Evolutionary conservation across 2,888 invertebrate species (phyloP).

Genomic region (Fragum fragum): DNA sequence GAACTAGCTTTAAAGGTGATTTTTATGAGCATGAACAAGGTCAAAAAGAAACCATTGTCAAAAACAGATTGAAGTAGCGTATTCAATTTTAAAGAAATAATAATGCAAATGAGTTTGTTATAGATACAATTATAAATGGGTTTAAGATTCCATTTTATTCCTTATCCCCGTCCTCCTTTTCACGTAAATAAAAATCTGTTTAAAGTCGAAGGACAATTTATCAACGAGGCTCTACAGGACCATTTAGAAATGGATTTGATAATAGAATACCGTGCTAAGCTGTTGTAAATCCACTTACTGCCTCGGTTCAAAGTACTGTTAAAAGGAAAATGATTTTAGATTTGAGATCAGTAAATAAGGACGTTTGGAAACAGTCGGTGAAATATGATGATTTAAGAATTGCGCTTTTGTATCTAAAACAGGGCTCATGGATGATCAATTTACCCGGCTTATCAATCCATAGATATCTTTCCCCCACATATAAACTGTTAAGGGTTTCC

Average conservation of each 20-base stretch:
- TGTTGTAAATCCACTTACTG: constrained; percentile 22
- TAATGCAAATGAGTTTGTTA: constrained; percentile 18
- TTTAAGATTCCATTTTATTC: constrained; percentile 31
- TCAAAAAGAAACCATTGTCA: constrained; percentile 37
- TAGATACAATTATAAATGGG: constrained; percentile 11
- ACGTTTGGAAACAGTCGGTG: constrained; percentile 30
- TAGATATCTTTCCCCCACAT: constrained; percentile 11
- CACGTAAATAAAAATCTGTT: constrained; percentile 7
- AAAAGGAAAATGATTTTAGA: constrained; percentile 24
- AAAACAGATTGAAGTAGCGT: constrained; percentile 27
- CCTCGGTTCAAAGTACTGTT: constrained; percentile 21
- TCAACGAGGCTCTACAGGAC: neutral
- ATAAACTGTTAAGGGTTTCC: constrained; percentile 30
- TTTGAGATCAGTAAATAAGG: constrained; percentile 7
- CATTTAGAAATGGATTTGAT: constrained; percentile 20
- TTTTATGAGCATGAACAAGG: constrained; percentile 52
- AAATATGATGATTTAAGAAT: constrained; percentile 26
- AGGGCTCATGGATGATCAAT: neutral
- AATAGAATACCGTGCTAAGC: neutral
- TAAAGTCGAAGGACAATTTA: neutral
- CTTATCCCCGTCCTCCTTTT: neutral
- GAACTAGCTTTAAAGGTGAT: constrained; percentile 31
- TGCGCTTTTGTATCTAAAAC: neutral
- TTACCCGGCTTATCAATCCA: constrained; percentile 15
- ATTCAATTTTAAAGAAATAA: constrained; percentile 25